Percentiles rank a stretch among this genome's conserved stretches.
These are phyloP conservation scores for Melanocharis versteri DNA, from an alignment of 2,113 vertebrate genomes.

Conservation along the genomic window DNA sequence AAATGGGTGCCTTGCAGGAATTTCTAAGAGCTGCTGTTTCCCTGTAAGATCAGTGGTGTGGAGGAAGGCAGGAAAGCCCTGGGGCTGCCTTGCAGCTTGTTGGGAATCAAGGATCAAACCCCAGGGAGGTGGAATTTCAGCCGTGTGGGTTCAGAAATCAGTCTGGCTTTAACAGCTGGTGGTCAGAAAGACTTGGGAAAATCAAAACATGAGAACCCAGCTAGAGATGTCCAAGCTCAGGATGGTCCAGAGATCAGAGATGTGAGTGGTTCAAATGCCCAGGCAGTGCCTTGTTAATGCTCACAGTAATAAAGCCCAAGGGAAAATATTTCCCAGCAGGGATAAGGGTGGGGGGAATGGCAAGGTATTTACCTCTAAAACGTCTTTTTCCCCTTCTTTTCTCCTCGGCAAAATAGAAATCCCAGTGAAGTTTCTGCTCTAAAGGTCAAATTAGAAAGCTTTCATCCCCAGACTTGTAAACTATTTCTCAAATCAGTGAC, in stretches of 20 bases:
- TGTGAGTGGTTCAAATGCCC: background rate
- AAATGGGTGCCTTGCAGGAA: background rate
- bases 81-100: background rate
- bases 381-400: background rate
- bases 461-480: constrained; percentile 42
- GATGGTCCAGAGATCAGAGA: background rate
- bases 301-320: background rate
- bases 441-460: constrained; percentile 60
- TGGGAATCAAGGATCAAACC: background rate
- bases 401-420: constrained; percentile 9
- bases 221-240: background rate
- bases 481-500: constrained; percentile 51
- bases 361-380: background rate
- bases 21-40: background rate
- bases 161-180: too few relatives aligned
- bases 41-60: background rate
- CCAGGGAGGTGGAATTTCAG: background rate
- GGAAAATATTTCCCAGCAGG: background rate
- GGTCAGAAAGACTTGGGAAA: background rate
- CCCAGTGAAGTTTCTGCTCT: constrained; percentile 27
- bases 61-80: background rate
- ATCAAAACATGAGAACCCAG: background rate
- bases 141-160: background rate
- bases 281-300: background rate
- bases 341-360: background rate